phyloP scores from a whole-genome alignment of 1,140 invertebrate species.

The Rhopalosiphum maidis region DNA sequence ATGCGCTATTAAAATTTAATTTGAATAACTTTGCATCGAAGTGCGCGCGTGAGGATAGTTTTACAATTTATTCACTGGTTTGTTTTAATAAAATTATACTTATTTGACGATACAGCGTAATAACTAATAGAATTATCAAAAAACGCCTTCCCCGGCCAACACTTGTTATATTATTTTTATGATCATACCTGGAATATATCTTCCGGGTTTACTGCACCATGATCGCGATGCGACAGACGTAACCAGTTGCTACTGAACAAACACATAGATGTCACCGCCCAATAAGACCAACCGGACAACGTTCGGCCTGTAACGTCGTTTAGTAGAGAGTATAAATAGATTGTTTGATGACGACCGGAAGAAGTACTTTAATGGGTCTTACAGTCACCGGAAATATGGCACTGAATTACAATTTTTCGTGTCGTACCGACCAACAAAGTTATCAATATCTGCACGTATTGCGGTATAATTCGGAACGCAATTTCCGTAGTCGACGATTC shows the following conservation, averaged over 20 bases:
- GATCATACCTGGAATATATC: neutral
- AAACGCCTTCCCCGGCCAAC: neutral
- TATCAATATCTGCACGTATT: slow-evolving; percentile 17
- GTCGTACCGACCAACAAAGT: neutral
- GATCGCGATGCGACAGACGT: neutral
- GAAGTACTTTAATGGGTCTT: neutral
- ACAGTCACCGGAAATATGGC: neutral
- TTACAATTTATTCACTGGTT: neutral
- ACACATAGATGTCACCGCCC: neutral
- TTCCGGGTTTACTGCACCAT: neutral
- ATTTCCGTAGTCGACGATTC: neutral
- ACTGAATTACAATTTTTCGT: neutral
- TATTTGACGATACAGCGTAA: neutral
- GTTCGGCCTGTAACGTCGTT: neutral
- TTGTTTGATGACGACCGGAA: neutral
- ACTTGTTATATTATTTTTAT: neutral
- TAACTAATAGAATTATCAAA: neutral
- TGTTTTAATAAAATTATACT: neutral
- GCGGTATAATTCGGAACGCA: neutral
- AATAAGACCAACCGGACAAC: neutral
- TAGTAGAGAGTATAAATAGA: neutral
- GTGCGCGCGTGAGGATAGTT: neutral
- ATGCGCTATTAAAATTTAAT: neutral
- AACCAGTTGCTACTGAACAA: neutral
- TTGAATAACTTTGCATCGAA: neutral